These are phyloP conservation scores for Meloidogyne chitwoodi DNA, from an alignment of 1,140 invertebrate species.

Conservation along the genomic window DNA sequence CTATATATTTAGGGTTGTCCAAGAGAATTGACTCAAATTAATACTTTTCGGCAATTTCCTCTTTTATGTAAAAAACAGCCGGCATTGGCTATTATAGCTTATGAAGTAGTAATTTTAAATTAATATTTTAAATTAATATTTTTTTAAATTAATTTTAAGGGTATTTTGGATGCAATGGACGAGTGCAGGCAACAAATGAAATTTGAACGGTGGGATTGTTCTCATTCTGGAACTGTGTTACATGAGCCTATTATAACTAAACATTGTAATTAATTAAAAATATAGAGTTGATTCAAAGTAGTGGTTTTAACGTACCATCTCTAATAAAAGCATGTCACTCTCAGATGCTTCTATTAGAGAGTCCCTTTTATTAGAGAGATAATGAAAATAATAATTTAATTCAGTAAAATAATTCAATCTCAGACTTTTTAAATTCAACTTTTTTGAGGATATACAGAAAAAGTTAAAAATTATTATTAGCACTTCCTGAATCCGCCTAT, in stretches of 20 bases:
- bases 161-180: slow-evolving; percentile 51
- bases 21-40: slow-evolving; percentile 7
- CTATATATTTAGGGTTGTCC: slow-evolving; percentile 17
- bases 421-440: too few relatives aligned
- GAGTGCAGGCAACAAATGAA: slow-evolving; percentile 44
- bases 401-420: too few relatives aligned
- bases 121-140: background rate
- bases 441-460: background rate
- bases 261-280: background rate
- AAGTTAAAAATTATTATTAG: slow-evolving; percentile 30
- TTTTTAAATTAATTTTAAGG: slow-evolving; percentile 46
- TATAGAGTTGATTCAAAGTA: too few relatives aligned
- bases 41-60: slow-evolving; percentile 43
- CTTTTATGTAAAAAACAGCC: slow-evolving; percentile 43
- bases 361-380: too few relatives aligned
- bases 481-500: slow-evolving; percentile 53
- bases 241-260: slow-evolving; percentile 1
- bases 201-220: slow-evolving; percentile 35
- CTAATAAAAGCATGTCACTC: too few relatives aligned
- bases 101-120: slow-evolving; percentile 29
- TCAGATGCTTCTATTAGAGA: too few relatives aligned
- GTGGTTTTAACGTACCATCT: too few relatives aligned
- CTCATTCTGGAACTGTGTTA: slow-evolving; percentile 51
- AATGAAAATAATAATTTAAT: too few relatives aligned
- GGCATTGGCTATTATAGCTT: slow-evolving; percentile 47